Evolutionary conservation across 2,797 vertebrate genomes (phyloP).

Genomic region (Hirundo rustica): DNA sequence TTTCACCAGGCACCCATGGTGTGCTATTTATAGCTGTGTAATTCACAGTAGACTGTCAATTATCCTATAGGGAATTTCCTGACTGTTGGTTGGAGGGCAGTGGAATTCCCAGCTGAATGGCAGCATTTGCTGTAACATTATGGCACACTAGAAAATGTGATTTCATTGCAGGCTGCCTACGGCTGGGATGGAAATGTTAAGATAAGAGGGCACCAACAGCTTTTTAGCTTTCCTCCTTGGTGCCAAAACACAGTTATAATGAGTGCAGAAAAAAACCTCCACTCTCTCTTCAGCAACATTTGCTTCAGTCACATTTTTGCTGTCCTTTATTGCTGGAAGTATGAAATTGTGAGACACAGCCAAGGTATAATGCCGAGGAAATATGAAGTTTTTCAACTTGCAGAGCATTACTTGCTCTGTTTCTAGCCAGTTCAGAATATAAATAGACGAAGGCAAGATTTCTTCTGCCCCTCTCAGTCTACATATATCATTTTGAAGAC

Average conservation of each 20-base stretch:
- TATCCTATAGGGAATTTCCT: constrained; percentile 14
- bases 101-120: constrained; percentile 19
- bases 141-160: constrained; percentile 6
- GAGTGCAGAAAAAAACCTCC: not conserved
- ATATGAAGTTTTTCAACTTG: not conserved
- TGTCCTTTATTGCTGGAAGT: not conserved
- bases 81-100: constrained; percentile 30
- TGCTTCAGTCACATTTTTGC: not conserved
- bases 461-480: not conserved
- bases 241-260: constrained; percentile 16
- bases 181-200: constrained; percentile 1
- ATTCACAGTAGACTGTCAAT: constrained; percentile 50
- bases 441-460: not conserved
- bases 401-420: not conserved
- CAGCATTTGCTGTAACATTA: constrained; percentile 29
- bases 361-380: not conserved
- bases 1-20: constrained; percentile 38
- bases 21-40: constrained; percentile 58
- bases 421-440: not conserved
- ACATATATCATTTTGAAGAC: not conserved
- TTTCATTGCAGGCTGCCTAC: not conserved
- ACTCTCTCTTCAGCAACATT: not conserved
- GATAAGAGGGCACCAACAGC: not conserved
- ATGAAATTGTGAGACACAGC: not conserved
- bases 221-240: not conserved